These are phyloP conservation scores for Nymphicus hollandicus DNA, from an alignment of 2,113 vertebrate genomes.

Conservation along the genomic window DNA sequence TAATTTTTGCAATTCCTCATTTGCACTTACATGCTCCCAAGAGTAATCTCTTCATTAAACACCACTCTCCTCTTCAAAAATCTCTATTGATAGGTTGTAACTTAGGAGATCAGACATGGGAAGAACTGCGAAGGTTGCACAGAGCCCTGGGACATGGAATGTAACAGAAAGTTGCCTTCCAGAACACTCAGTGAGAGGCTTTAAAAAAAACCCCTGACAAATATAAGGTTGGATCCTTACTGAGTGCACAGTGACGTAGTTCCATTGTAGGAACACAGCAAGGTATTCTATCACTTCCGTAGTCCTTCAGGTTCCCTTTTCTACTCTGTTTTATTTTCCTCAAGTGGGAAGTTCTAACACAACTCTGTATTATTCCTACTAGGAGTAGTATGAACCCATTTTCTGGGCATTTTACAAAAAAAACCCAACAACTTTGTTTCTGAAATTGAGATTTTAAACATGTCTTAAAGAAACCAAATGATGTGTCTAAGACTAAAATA, in stretches of 20 bases:
- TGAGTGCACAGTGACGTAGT: not conserved
- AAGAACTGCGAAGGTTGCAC: not conserved
- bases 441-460: not conserved
- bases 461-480: not conserved
- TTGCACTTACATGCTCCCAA: not conserved
- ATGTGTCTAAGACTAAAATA: not conserved
- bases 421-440: not conserved
- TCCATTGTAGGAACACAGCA: rapidly evolving
- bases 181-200: not conserved
- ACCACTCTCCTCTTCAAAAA: not conserved
- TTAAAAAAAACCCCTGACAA: not conserved
- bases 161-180: not conserved
- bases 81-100: not conserved
- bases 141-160: not conserved
- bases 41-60: not conserved
- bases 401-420: not conserved
- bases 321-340: not conserved
- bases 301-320: not conserved
- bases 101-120: not conserved
- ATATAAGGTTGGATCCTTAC: not conserved
- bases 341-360: not conserved
- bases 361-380: not conserved
- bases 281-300: not conserved
- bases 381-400: not conserved
- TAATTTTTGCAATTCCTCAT: not conserved